These are phyloP conservation scores for Cuniculus paca DNA, from an alignment of 2,797 vertebrate genomes.

Conservation along the genomic window DNA sequence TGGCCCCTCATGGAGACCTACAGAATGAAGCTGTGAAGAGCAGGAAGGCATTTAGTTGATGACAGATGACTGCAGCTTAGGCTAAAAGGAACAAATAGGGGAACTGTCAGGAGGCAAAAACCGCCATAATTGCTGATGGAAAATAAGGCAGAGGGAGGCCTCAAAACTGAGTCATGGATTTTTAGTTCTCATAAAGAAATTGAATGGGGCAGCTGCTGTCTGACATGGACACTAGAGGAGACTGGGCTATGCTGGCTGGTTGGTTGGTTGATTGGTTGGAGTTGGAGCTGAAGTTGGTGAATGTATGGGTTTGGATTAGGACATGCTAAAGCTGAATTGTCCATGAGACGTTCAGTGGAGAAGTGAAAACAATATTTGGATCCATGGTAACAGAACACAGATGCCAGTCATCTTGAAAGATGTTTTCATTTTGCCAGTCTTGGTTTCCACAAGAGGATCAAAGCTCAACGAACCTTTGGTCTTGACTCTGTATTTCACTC, in stretches of 20 bases:
- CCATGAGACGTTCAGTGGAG: neutral
- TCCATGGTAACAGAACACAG: neutral
- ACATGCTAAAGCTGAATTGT: neutral
- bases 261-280: neutral
- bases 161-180: neutral
- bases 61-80: neutral
- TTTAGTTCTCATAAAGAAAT: neutral
- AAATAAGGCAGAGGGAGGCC: neutral
- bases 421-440: neutral
- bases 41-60: neutral
- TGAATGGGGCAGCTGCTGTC: neutral
- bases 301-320: neutral
- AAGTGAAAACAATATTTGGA: neutral
- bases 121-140: neutral
- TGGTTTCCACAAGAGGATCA: slow-evolving; percentile 3
- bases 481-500: neutral
- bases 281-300: neutral
- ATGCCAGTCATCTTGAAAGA: neutral
- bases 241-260: neutral
- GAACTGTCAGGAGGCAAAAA: neutral
- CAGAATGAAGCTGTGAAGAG: neutral
- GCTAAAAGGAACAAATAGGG: neutral
- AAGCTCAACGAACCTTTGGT: neutral
- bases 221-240: neutral
- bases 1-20: neutral